These are phyloP conservation scores for Drosophila sordidapex DNA, from an alignment of 2,888 invertebrate genomes.

Conservation along the genomic window DNA sequence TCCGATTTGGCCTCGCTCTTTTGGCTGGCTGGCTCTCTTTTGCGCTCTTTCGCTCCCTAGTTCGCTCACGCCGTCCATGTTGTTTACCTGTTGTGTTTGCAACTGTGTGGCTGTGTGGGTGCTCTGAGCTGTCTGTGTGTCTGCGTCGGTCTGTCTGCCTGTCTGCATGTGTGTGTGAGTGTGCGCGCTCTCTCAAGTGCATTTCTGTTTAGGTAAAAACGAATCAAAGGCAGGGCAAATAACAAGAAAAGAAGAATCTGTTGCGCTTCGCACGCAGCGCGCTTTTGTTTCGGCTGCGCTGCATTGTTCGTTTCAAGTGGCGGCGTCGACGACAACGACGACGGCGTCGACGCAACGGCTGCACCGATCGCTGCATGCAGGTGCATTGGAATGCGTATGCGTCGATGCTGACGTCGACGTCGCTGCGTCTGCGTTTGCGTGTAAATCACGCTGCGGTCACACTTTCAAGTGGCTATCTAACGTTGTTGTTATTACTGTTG, in stretches of 20 bases:
- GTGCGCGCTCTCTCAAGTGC: slow-evolving; percentile 73
- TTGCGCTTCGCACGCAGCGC: slow-evolving; percentile 74
- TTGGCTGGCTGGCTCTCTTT: slow-evolving; percentile 17
- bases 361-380: slow-evolving; percentile 59
- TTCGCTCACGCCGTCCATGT: slow-evolving; percentile 50
- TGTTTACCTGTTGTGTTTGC: slow-evolving; percentile 70
- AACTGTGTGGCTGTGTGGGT: slow-evolving; percentile 47
- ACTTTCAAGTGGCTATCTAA: slow-evolving; percentile 76
- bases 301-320: slow-evolving; percentile 74
- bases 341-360: slow-evolving; percentile 16
- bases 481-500: slow-evolving; percentile 37
- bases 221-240: slow-evolving; percentile 77
- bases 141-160: background rate
- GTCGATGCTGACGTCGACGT: slow-evolving; percentile 46
- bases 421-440: slow-evolving; percentile 53
- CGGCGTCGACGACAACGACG: slow-evolving; percentile 51
- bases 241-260: slow-evolving; percentile 77
- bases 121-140: slow-evolving; percentile 35
- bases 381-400: slow-evolving; percentile 77
- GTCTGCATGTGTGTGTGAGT: slow-evolving; percentile 2
- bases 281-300: slow-evolving; percentile 69
- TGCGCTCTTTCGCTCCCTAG: slow-evolving; percentile 26
- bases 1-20: slow-evolving; percentile 18
- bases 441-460: slow-evolving; percentile 81
- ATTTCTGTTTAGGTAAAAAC: slow-evolving; percentile 79